Conservation (phyloP, 1,140 invertebrate species). For the Penaeus indicus region DNA sequence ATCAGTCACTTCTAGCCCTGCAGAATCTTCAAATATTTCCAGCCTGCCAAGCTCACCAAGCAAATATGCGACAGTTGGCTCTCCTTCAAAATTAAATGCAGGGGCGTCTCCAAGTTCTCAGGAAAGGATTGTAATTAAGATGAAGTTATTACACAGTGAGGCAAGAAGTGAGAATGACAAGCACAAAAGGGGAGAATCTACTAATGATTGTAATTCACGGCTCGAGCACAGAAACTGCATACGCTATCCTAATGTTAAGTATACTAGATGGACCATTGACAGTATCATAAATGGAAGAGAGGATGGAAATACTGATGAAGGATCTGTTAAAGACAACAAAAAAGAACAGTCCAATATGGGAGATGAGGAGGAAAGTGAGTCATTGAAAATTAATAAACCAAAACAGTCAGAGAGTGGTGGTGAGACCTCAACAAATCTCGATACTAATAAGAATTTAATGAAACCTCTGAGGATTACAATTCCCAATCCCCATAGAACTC, state of each 20-base stretch:
- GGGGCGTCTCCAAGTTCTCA: constrained; percentile 53
- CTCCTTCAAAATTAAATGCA: constrained; percentile 37
- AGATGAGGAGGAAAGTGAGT: not conserved
- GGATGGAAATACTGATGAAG: constrained; percentile 25
- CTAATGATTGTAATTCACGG: constrained; percentile 19
- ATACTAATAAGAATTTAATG: constrained; percentile 59
- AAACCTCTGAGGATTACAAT: constrained; percentile 54
- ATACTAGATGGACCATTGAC: constrained; percentile 56
- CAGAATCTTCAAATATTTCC: not conserved
- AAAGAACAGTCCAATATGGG: not conserved
- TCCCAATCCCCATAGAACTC: constrained; percentile 46
- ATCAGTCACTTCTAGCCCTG: too few species aligned
- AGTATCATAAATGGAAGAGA: constrained; percentile 60
- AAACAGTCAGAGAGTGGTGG: constrained; percentile 20
- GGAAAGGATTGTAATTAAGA: constrained; percentile 59
- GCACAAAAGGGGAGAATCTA: constrained; percentile 19
- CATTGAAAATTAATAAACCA: constrained; percentile 37
- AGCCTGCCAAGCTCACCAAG: not conserved
- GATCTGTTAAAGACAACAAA: not conserved
- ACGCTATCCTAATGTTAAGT: constrained; percentile 43
- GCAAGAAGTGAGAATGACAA: constrained; percentile 24
- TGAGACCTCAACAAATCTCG: constrained; percentile 39
- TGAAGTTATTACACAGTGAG: constrained; percentile 51
- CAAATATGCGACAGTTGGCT: constrained; percentile 28
- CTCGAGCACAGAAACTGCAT: constrained; percentile 23